These are phyloP conservation scores for Chloroceryle amazona DNA, from an alignment of 2,797 vertebrate genomes.

Conservation along the genomic window DNA sequence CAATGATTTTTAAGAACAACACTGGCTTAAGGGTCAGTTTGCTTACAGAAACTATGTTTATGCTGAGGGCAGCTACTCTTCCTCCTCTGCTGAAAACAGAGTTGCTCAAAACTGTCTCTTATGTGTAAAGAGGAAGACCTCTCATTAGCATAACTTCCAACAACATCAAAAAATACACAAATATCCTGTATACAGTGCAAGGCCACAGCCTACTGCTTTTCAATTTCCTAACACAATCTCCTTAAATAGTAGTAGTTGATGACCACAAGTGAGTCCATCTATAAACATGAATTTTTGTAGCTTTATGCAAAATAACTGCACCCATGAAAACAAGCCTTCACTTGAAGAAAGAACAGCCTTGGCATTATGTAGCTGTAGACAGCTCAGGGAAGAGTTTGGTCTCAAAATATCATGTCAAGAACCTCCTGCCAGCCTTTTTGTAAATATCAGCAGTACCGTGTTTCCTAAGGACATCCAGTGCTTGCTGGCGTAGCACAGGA, in stretches of 20 bases:
- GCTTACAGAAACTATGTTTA: conserved; percentile 2
- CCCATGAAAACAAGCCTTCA: not conserved
- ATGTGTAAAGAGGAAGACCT: not conserved
- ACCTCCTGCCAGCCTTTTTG: conserved; percentile 52
- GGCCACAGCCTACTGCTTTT: not conserved
- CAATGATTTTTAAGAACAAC: not conserved
- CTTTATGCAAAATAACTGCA: not conserved
- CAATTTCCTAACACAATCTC: not conserved
- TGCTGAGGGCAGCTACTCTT: not conserved
- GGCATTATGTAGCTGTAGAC: not conserved
- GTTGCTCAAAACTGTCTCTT: not conserved
- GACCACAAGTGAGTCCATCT: not conserved
- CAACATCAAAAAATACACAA: conserved; percentile 2
- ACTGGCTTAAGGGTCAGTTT: not conserved
- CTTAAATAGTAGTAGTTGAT: not conserved
- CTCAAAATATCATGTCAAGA: conserved; percentile 22
- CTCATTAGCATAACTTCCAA: not conserved
- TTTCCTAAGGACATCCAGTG: conserved; percentile 82
- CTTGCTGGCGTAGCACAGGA: conserved; percentile 69
- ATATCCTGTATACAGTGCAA: not conserved
- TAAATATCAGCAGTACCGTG: conserved; percentile 56
- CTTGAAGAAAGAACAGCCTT: not conserved
- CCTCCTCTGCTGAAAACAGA: not conserved
- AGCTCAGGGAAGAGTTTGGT: not conserved
- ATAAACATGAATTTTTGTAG: not conserved